These are phyloP conservation scores for Apostichopus japonicus DNA, from an alignment of 35 echinoderm and acorn worm genomes.

Conservation along the genomic window DNA sequence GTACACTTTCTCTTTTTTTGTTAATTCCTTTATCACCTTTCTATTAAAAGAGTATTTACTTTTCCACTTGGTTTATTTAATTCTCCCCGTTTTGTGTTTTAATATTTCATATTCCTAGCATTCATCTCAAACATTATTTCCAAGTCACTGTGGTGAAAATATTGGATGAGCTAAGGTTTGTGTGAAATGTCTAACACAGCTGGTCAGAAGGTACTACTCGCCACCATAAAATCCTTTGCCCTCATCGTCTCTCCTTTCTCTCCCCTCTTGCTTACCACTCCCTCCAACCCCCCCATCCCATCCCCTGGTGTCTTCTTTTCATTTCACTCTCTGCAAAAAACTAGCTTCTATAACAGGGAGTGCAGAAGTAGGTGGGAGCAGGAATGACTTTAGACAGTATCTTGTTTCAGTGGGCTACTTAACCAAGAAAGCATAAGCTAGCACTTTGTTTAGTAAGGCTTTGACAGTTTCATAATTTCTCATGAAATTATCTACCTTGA, in stretches of 20 bases:
- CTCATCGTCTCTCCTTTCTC: not conserved
- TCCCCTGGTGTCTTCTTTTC: too few species aligned
- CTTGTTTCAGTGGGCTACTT: too few species aligned
- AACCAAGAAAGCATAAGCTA: too few species aligned
- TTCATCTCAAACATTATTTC: not conserved
- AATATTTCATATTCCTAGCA: not conserved
- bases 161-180: not conserved
- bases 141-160: not conserved
- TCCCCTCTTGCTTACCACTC: not conserved
- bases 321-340: too few species aligned
- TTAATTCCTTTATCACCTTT: not conserved
- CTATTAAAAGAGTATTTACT: not conserved
- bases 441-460: too few species aligned
- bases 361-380: too few species aligned
- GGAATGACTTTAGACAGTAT: too few species aligned
- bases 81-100: not conserved
- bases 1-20: not conserved
- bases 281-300: too few species aligned
- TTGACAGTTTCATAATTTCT: too few species aligned
- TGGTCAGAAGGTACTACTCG: not conserved
- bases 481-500: too few species aligned
- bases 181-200: not conserved
- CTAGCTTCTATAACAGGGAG: too few species aligned
- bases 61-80: not conserved
- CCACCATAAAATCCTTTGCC: not conserved